A percentile compares a stretch with the other conserved stretches of the same genome.
Evolutionary conservation across 2,113 vertebrate genomes (phyloP).

Genomic region (Dromiciops gliroides): DNA sequence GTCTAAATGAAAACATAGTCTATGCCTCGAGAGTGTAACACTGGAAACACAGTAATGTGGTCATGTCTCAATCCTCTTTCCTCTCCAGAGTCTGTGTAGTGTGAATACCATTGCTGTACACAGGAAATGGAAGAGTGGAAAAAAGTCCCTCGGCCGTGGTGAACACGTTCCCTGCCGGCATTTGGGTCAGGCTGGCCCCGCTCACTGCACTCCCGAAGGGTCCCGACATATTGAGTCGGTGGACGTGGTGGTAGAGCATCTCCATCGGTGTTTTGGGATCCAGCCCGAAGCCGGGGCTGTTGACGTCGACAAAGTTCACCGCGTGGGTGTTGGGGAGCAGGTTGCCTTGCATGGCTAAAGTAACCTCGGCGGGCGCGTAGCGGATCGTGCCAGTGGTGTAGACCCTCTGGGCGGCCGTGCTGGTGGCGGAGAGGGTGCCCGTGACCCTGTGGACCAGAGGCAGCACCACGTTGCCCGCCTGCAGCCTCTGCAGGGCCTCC

Average conservation of each 20-base stretch:
- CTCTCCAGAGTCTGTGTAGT: slow-evolving; percentile 97
- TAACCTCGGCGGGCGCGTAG: slow-evolving; percentile 98
- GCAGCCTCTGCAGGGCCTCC: slow-evolving; percentile 97
- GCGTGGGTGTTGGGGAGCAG: slow-evolving; percentile 94
- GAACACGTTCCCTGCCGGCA: slow-evolving; percentile 96
- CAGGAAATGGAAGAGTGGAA: slow-evolving; percentile 97
- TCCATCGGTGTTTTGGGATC: slow-evolving; percentile 99
- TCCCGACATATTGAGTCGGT: slow-evolving; percentile 98
- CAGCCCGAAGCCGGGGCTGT: slow-evolving; percentile 93
- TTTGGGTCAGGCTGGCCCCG: slow-evolving; percentile 93
- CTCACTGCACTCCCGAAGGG: slow-evolving; percentile 92
- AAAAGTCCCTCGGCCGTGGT: slow-evolving; percentile 98
- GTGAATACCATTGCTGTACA: slow-evolving; percentile 99
- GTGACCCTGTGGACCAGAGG: slow-evolving; percentile 97
- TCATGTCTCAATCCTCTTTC: slow-evolving; percentile 96
- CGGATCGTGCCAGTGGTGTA: slow-evolving; percentile 99
- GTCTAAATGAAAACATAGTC: slow-evolving; percentile 91
- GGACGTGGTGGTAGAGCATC: slow-evolving; percentile 99
- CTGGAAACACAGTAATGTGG: slow-evolving; percentile 91
- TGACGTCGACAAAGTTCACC: slow-evolving; percentile 98
- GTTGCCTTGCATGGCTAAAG: slow-evolving; percentile 97
- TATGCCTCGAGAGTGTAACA: slow-evolving; percentile 89
- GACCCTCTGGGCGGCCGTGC: slow-evolving; percentile 94
- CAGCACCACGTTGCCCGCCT: slow-evolving; percentile 96
- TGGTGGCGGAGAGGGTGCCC: slow-evolving; percentile 92